Base-by-base conservation (phyloP, 2,113 vertebrate genomes). In the Festucalex cinctus region DNA sequence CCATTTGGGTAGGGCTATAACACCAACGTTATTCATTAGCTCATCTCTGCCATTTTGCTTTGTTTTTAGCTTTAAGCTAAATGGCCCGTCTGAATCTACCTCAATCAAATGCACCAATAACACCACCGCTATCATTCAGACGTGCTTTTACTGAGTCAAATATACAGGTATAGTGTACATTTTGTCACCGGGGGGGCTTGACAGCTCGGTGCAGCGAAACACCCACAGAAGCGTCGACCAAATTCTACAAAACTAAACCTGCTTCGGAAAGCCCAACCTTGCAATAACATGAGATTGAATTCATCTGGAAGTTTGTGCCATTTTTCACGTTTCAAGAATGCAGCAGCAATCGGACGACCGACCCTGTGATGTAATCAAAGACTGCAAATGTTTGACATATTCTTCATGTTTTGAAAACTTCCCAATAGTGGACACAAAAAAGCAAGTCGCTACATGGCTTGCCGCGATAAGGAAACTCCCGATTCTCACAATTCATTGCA, bases 401-500 rank as follows among this genome's bases (percentile, higher is more conserved):
- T 26, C 22, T 9, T 43, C 37, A 43, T 6, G 5, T 62, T 62
- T 43, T 62, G 54, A 24, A 16, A 56, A 46, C 43, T 8, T 26
- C 36, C n/a, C 14, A 32, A 57, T 8, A 14, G n/a, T 26, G 61
- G 53, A 36, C 1, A 49, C 20, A 68, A 71, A 86, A n/a, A 73
- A 76, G 37, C 6, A 24, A 43, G 62, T 57, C 53, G 39, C 68
- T 81, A 68, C 68, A 60, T 86, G 84, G 70, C 53, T 12, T 35
- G 69, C 58, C 2, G 22, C 54, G 83, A 90, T 86, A 91, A 90
- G 83, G 66, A 75, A 82, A 69, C n/a, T 65, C 81, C 70, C 14
- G 74, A 72, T 88, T 90, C 85, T 87, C 90, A 91, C 85, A 82
- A 90, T 91, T 91, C 87, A 88, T 37, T 35, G 66, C 64, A 36